phyloP scores from a whole-genome alignment of 2,888 invertebrate genomes.

The Andrena chrysosceles region DNA sequence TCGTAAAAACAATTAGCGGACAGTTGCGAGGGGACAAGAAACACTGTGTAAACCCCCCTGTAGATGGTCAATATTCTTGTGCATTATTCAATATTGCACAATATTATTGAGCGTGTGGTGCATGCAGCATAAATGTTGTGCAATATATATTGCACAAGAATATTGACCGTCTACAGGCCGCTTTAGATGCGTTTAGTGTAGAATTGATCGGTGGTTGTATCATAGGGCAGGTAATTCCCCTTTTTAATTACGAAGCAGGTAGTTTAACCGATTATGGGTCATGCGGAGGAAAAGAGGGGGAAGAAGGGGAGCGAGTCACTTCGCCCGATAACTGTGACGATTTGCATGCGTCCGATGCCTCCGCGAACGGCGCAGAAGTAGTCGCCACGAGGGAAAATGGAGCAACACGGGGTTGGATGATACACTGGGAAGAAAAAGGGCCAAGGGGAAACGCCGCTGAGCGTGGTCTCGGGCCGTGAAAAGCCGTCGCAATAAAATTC shows the following conservation, averaged over 20 bases:
- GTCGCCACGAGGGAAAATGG: constrained; percentile 12
- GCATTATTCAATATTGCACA: too few relatives aligned
- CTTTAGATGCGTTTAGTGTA: too few relatives aligned
- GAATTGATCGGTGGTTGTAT: too few relatives aligned
- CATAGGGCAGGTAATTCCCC: too few relatives aligned
- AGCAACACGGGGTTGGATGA: not conserved
- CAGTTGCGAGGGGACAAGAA: too few relatives aligned
- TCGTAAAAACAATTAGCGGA: too few relatives aligned
- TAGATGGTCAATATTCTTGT: too few relatives aligned
- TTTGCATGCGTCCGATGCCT: constrained; percentile 12
- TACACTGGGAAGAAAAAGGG: not conserved
- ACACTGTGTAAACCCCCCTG: too few relatives aligned
- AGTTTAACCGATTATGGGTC: not conserved
- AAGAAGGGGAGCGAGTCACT: not conserved
- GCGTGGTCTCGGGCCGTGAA: constrained; percentile 48
- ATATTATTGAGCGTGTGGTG: too few relatives aligned
- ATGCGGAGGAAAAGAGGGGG: not conserved
- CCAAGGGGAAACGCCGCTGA: not conserved
- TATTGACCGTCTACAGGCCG: too few relatives aligned
- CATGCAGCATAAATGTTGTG: too few relatives aligned
- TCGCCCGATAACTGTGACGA: constrained; percentile 1
- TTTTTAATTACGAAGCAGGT: not conserved
- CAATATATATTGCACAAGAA: too few relatives aligned
- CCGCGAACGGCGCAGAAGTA: not conserved
- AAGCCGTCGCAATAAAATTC: constrained; percentile 44